Evolutionary conservation across 2,888 invertebrate species (phyloP).

Genomic region (Drosophila mayaguana): DNA sequence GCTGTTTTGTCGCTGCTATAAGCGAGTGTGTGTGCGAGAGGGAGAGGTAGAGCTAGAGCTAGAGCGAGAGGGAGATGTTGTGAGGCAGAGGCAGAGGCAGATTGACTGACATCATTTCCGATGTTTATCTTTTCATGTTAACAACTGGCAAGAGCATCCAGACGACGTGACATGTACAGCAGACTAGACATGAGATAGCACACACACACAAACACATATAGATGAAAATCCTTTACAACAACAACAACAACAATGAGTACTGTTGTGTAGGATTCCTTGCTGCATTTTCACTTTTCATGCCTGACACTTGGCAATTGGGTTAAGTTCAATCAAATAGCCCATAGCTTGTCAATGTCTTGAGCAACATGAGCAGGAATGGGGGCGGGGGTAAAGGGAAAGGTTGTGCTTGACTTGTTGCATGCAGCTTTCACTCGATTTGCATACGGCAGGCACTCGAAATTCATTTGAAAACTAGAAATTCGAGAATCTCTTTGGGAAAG

Average conservation of each 20-base stretch:
- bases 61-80: not conserved
- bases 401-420: slow-evolving; percentile 48
- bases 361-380: not conserved
- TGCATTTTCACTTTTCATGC: slow-evolving; percentile 39
- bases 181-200: slow-evolving; percentile 37
- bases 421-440: slow-evolving; percentile 81
- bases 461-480: slow-evolving; percentile 51
- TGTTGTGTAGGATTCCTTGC: not conserved
- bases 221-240: slow-evolving; percentile 19
- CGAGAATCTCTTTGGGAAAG: slow-evolving; percentile 38
- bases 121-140: slow-evolving; percentile 80
- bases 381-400: not conserved
- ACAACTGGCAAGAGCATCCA: slow-evolving; percentile 55
- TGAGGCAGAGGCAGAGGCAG: slow-evolving; percentile 21
- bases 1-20: slow-evolving; percentile 23
- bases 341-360: slow-evolving; percentile 29
- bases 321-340: slow-evolving; percentile 44
- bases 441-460: slow-evolving; percentile 52
- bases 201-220: not conserved
- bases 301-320: slow-evolving; percentile 33
- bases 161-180: slow-evolving; percentile 34
- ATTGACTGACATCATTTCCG: slow-evolving; percentile 81
- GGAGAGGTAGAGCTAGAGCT: slow-evolving; percentile 1
- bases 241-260: not conserved
- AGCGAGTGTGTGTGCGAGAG: slow-evolving; percentile 7